Evolutionary conservation across 1,140 invertebrate species (phyloP).

Genomic region (Eubasilissa regina): DNA sequence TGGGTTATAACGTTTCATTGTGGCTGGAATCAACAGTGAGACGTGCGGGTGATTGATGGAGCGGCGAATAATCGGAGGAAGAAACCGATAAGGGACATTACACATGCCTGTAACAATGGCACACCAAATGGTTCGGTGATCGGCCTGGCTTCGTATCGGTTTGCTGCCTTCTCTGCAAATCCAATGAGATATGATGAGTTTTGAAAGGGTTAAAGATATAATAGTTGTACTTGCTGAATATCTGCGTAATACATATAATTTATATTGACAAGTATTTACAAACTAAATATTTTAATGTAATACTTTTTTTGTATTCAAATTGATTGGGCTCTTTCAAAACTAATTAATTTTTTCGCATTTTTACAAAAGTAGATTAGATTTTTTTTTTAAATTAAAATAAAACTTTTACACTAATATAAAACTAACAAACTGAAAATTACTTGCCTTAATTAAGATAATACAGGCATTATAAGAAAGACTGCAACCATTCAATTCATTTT

Average conservation of each 20-base stretch:
- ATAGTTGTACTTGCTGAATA: neutral
- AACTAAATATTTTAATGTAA: too few relatives aligned
- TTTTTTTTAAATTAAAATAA: too few relatives aligned
- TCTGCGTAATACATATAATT: neutral
- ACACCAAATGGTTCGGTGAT: slow-evolving; percentile 50
- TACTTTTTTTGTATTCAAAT: too few relatives aligned
- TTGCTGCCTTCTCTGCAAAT: slow-evolving; percentile 13
- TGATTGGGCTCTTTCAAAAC: too few relatives aligned
- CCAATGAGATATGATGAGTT: slow-evolving; percentile 24
- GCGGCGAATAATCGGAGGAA: slow-evolving; percentile 57
- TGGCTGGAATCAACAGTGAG: slow-evolving; percentile 57
- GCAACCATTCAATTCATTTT: too few relatives aligned
- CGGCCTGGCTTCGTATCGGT: slow-evolving; percentile 38
- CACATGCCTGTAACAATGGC: slow-evolving; percentile 55
- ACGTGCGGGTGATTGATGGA: slow-evolving; percentile 57
- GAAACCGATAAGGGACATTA: slow-evolving; percentile 60
- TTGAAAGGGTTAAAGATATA: neutral
- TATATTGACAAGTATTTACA: too few relatives aligned
- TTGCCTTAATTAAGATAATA: too few relatives aligned
- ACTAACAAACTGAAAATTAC: too few relatives aligned
- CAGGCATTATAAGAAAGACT: too few relatives aligned
- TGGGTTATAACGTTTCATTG: slow-evolving; percentile 51
- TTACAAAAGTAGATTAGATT: too few relatives aligned
- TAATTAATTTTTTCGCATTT: too few relatives aligned
- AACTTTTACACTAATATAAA: too few relatives aligned